Evolutionary conservation across 2,888 invertebrate species (phyloP).

Genomic region (Athripsodes cinereus): DNA sequence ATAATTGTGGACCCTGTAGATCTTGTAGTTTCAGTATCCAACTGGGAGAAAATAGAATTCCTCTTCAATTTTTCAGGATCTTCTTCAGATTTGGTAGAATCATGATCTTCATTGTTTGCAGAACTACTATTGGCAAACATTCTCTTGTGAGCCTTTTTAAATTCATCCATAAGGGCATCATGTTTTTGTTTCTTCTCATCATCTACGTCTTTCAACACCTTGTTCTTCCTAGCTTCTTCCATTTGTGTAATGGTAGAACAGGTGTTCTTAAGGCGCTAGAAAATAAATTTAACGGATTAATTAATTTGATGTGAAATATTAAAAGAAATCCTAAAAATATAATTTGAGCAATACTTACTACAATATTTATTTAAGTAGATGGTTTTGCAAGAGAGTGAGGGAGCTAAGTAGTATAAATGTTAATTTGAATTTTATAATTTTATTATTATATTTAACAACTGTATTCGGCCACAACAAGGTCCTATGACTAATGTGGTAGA

Average conservation of each 20-base stretch:
- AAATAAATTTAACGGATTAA: too few species aligned
- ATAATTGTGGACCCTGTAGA: slow-evolving; percentile 14
- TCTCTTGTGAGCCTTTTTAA: slow-evolving; percentile 79
- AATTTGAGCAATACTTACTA: too few species aligned
- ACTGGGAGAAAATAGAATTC: not conserved
- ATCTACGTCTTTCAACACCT: slow-evolving; percentile 42
- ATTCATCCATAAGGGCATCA: slow-evolving; percentile 80
- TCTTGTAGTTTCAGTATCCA: slow-evolving; percentile 9
- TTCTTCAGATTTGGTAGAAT: not conserved
- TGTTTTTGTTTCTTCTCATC: slow-evolving; percentile 64
- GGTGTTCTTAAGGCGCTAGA: slow-evolving; percentile 22
- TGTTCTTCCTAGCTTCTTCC: slow-evolving; percentile 24
- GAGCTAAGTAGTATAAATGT: too few species aligned
- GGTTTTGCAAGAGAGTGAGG: too few species aligned
- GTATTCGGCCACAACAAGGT: too few species aligned
- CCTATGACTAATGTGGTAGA: too few species aligned
- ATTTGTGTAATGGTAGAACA: slow-evolving; percentile 19
- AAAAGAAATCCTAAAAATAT: too few species aligned
- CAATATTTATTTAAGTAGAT: too few species aligned
- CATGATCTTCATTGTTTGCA: not conserved
- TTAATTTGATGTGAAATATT: too few species aligned
- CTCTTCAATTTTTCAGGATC: not conserved
- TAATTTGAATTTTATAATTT: too few species aligned
- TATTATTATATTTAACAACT: too few species aligned
- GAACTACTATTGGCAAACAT: slow-evolving; percentile 59